Evolutionary conservation across 2,797 vertebrate species (phyloP).

Genomic region (Podargus strigoides): DNA sequence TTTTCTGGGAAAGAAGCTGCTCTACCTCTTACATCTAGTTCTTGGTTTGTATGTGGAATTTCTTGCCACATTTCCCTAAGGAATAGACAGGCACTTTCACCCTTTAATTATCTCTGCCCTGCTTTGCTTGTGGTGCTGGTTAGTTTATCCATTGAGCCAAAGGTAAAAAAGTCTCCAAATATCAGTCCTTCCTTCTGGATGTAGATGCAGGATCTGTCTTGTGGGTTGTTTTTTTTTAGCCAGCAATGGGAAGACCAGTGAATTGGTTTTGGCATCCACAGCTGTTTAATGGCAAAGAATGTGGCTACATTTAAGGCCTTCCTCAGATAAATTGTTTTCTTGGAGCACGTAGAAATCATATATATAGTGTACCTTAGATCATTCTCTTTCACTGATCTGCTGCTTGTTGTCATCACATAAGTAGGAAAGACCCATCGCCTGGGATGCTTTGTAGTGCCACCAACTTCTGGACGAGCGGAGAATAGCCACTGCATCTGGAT

Average conservation of each 20-base stretch:
- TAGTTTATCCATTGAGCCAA: background rate
- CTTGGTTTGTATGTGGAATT: background rate
- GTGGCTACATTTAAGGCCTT: background rate
- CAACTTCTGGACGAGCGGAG: background rate
- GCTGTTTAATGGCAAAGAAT: background rate
- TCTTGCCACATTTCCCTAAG: background rate
- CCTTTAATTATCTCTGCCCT: background rate
- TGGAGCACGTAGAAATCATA: background rate
- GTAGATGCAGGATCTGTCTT: background rate
- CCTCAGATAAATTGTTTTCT: background rate
- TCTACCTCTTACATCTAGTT: background rate
- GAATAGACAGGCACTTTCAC: background rate
- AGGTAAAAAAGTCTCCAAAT: background rate
- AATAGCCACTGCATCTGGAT: background rate
- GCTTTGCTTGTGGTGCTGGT: background rate
- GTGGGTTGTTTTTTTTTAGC: background rate
- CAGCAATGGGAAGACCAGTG: background rate
- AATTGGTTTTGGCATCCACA: background rate
- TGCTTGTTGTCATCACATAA: background rate
- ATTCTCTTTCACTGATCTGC: background rate
- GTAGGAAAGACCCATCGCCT: background rate
- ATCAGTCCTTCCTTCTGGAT: background rate
- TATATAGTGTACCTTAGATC: too few species aligned
- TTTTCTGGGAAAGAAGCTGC: background rate
- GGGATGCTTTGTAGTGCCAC: background rate